Evolutionary conservation across 2,888 invertebrate genomes (phyloP), one percentile per base, ranked within the genome.

Genomic region (Heteromurus nitidus): DNA sequence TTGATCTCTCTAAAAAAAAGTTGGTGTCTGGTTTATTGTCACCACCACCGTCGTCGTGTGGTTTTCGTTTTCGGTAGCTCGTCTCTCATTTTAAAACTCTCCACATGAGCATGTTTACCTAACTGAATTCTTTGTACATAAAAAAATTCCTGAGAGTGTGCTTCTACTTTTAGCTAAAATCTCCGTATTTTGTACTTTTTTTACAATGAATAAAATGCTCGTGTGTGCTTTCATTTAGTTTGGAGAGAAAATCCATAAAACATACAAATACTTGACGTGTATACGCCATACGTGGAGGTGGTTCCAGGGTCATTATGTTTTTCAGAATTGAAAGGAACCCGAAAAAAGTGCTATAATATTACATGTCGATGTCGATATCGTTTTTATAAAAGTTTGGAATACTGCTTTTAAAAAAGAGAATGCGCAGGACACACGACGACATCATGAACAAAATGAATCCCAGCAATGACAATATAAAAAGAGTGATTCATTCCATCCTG

Each of bases 191-290:
- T 60, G 30, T 60, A 60, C 20, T 36, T 64, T 36, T 36, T 64
- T 42, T 7, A 36, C 36, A 64, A 62, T 62, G n/a, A 55, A 36
- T 47, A 47, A 16, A 55, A 64, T 42, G 22, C 22, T 42, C 42
- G 1, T 30, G 18, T 58, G 18, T 16, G n/a, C 11, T 3, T 47
- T n/a, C n/a, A n/a, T n/a, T n/a, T n/a, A n/a, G 2, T 36, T 1
- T 64, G 24, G 31, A 72, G 60, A 50, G 60, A 28, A 64, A 79
- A 79, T 79, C 69, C 69, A 36, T 79, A 79, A 79, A 79, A 70
- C 77, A 79, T 79, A 79, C 77, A 79, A 70, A 70, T 79, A 80
- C 72, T 80, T 80, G 79, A 80, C 72, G 58, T 72, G 72, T n/a
- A n/a, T n/a, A n/a, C n/a, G n/a, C n/a, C n/a, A n/a, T n/a, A n/a